Conservation (phyloP, 2,113 vertebrate species). For the Tauraco erythrolophus region DNA sequence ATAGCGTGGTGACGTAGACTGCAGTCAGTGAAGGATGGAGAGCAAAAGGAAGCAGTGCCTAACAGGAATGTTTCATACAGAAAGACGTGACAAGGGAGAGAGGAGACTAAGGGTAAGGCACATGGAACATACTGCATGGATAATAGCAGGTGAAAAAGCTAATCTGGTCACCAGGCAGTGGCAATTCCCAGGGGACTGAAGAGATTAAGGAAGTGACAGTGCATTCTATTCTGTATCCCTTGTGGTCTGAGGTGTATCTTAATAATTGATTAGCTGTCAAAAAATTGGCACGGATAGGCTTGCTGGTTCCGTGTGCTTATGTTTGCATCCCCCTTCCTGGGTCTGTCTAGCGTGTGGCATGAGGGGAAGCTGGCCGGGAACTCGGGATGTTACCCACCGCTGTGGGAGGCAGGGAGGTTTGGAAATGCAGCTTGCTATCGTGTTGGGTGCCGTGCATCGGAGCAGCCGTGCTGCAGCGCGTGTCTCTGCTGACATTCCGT, state of each 20-base stretch:
- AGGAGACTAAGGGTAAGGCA: background rate
- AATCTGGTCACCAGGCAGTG: background rate
- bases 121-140: rapidly evolving
- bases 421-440: background rate
- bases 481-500: rapidly evolving
- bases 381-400: rapidly evolving
- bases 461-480: background rate
- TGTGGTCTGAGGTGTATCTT: background rate
- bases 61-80: background rate
- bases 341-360: no score
- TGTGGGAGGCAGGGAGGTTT: rapidly evolving
- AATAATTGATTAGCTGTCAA: background rate
- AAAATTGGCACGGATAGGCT: rapidly evolving
- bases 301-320: background rate
- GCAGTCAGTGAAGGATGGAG: background rate
- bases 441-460: rapidly evolving
- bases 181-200: background rate
- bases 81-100: background rate
- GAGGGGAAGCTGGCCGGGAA: background rate
- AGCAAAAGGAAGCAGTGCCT: background rate
- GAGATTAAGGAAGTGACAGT: background rate
- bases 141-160: background rate
- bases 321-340: no score
- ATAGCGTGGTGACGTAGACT: background rate
- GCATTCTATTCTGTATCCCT: background rate